Conservation (phyloP, 2,888 invertebrate genomes). For the Atherix ibis region DNA sequence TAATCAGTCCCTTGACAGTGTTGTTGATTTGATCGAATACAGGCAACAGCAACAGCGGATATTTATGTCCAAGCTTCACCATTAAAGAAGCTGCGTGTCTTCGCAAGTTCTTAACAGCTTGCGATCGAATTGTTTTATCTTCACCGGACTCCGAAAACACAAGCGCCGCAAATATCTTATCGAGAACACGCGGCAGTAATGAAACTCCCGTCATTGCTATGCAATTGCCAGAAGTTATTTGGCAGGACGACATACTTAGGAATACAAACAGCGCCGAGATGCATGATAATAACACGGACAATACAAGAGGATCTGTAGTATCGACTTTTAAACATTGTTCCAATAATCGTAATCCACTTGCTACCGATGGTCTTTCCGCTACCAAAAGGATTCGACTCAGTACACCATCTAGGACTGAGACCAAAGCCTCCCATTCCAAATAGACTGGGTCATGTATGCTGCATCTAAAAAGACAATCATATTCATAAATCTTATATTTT, state of each 20-base stretch:
- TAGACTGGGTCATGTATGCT: slow-evolving; percentile 48
- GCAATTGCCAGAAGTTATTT: slow-evolving; percentile 44
- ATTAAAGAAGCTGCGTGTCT: slow-evolving; percentile 80
- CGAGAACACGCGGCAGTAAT: slow-evolving; percentile 61
- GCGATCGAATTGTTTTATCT: slow-evolving; percentile 47
- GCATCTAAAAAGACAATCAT: slow-evolving; percentile 22
- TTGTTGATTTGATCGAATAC: slow-evolving; percentile 73
- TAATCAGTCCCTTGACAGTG: slow-evolving; percentile 54
- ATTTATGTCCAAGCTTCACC: slow-evolving; percentile 78
- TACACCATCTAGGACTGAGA: slow-evolving; percentile 62
- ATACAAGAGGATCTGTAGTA: slow-evolving; percentile 62
- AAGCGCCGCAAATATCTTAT: slow-evolving; percentile 76
- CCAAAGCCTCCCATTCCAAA: slow-evolving; percentile 73
- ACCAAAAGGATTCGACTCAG: slow-evolving; percentile 60
- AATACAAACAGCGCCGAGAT: slow-evolving; percentile 85
- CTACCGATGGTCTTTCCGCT: slow-evolving; percentile 56
- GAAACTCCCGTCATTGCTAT: slow-evolving; percentile 48
- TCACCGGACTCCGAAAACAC: slow-evolving; percentile 55
- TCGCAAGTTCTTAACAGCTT: slow-evolving; percentile 68
- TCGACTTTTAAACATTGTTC: slow-evolving; percentile 61
- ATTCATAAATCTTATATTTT: too few species aligned
- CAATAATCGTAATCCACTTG: slow-evolving; percentile 58
- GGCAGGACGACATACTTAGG: slow-evolving; percentile 72
- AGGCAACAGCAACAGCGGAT: slow-evolving; percentile 68
- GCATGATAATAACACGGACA: slow-evolving; percentile 76